Conservation (phyloP, 2,113 vertebrate genomes). For the Ctenodactylus gundi region DNA sequence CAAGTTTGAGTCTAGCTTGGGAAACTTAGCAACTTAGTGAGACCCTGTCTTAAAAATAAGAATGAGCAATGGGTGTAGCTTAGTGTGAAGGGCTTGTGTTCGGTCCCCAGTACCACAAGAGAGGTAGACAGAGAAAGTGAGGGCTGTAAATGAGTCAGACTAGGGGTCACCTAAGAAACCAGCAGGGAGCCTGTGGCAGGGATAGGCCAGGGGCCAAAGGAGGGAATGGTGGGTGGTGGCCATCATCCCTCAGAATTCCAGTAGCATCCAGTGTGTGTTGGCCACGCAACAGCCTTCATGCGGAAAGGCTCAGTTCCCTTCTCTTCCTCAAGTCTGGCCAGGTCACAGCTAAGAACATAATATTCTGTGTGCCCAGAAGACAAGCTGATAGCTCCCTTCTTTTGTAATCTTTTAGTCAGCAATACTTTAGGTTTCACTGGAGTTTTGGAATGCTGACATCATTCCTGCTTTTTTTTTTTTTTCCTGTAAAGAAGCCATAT, state of each 20-base stretch:
- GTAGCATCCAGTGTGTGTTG: rapidly evolving
- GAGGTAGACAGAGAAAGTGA: neutral
- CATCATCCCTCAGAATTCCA: neutral
- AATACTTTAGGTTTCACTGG: conserved; percentile 20
- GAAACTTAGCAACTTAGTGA: neutral
- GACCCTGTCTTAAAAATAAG: neutral
- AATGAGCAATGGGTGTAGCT: neutral
- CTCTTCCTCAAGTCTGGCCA: neutral
- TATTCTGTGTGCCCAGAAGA: neutral
- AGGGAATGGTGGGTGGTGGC: rapidly evolving
- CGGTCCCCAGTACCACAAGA: neutral
- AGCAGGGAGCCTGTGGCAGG: neutral
- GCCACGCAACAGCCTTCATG: neutral
- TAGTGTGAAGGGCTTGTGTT: neutral
- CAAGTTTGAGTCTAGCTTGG: neutral
- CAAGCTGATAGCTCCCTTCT: conserved; percentile 6
- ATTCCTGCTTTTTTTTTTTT: neutral
- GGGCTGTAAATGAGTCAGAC: neutral
- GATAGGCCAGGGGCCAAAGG: neutral
- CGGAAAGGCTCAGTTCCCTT: neutral
- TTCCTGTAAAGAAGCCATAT: conserved; percentile 1
- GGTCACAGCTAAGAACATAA: neutral
- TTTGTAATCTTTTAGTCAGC: neutral
- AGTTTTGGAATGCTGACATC: conserved; percentile 8
- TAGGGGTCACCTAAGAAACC: neutral